These are phyloP conservation scores for Chelonia mydas DNA, from an alignment of 2,797 vertebrate species.

Conservation along the genomic window DNA sequence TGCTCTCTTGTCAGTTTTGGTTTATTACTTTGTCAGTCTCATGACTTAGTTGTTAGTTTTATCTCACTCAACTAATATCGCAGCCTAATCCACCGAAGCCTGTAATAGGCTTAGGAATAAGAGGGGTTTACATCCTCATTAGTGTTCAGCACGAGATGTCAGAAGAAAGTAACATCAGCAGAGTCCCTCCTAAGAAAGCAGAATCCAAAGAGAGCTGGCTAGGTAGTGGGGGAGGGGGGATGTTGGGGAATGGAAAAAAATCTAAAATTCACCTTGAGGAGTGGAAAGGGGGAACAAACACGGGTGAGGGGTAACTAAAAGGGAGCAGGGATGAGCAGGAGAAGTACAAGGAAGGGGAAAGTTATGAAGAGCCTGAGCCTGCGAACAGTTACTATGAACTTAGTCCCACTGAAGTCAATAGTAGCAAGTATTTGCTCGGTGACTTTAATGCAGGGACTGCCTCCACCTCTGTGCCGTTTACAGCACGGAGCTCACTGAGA, in stretches of 20 bases:
- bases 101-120: conserved; percentile 46
- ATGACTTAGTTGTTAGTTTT: conserved; percentile 10
- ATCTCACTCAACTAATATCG: conserved; percentile 24
- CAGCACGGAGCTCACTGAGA: not conserved
- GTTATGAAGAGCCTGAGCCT: not conserved
- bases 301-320: too few relatives aligned
- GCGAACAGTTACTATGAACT: not conserved
- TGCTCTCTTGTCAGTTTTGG: rapidly evolving
- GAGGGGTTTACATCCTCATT: conserved; percentile 22
- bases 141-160: rapidly evolving
- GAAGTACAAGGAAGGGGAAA: not conserved
- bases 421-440: not conserved
- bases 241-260: not conserved
- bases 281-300: not conserved
- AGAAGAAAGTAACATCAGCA: not conserved
- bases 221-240: not conserved
- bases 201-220: rapidly evolving
- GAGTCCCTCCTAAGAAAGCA: not conserved
- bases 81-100: conserved; percentile 33
- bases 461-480: not conserved
- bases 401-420: too few relatives aligned
- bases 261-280: not conserved
- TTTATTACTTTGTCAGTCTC: not conserved
- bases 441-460: not conserved
- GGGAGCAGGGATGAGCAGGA: not conserved